Base-by-base conservation (phyloP, 2,797 vertebrate species). In the Gallinago solitaria region DNA sequence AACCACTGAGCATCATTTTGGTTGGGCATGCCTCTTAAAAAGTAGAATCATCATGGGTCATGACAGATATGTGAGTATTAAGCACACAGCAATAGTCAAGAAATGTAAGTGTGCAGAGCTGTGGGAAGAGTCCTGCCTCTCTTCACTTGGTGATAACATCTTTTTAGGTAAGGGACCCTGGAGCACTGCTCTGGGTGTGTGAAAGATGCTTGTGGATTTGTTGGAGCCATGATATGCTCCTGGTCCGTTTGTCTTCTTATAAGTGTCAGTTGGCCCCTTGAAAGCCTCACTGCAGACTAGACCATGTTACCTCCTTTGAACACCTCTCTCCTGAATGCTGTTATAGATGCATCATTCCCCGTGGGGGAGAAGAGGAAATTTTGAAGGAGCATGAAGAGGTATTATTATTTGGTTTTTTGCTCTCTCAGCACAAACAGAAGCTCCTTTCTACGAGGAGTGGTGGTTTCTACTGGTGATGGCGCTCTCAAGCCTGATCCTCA, bases 381-480 rank as follows among this genome's bases (percentile, higher is more conserved):
- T 24, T 47, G 48, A 73, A 64, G 27, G 54, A 35, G 6, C 20
- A 3, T 25, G 18, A 82, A 53, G 48, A 82, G 16, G 25, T 69
- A 16, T 17, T 43, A 9, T 59, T 78, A 2, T 13, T 45, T 76
- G 8, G 4, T 28, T 32, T 28, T 80, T 50, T 41, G 48, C 30
- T 82, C 54, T 81, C 95, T 77, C 95, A 99, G 99, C 99, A 5
- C 98, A 99, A 97, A 96, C 96, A 1, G 99, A 99, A 89, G 97
- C 98, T 37, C 99, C 98, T 0, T 99, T 99, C 98, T 99, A 99
- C 0, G 99, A 99, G 93, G 99, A 99, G 97, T 99, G 99, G 99
- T 99, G 99, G 99, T 99, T 99, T 97, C 98, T 99, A 64, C 96
- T 99, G 86, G 99, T 99, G 96, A 98, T 99, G 98, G 99, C 98